These are phyloP conservation scores for Gallinago undulata DNA, from an alignment of 2,113 vertebrate species.

Conservation along the genomic window DNA sequence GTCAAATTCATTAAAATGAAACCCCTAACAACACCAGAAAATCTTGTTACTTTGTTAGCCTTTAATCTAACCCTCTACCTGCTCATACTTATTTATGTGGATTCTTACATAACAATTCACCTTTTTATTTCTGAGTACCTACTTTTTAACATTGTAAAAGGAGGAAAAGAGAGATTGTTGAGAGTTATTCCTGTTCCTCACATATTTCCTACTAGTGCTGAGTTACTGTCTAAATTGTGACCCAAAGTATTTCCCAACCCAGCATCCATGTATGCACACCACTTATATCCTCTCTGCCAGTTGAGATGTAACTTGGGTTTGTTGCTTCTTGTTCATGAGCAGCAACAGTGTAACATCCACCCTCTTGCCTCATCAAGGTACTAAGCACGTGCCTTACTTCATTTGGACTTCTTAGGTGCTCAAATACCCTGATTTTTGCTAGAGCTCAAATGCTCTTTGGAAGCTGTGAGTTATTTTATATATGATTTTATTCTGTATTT, in stretches of 20 bases:
- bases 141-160: background rate
- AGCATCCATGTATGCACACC: accelerated
- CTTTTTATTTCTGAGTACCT: background rate
- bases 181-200: background rate
- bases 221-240: background rate
- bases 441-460: background rate
- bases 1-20: background rate
- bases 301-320: background rate
- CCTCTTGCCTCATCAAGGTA: background rate
- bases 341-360: background rate
- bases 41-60: background rate
- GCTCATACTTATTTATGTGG: background rate
- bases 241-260: background rate
- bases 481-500: background rate
- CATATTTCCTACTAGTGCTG: background rate
- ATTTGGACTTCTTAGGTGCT: background rate
- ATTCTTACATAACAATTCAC: background rate
- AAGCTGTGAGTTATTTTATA: background rate
- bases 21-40: background rate
- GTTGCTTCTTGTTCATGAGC: background rate
- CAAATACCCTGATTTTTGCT: background rate
- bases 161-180: background rate
- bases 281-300: background rate
- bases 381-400: background rate
- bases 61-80: background rate